phyloP scores from a whole-genome alignment of 2,888 invertebrate species.

The Meteorus cinctellus region DNA sequence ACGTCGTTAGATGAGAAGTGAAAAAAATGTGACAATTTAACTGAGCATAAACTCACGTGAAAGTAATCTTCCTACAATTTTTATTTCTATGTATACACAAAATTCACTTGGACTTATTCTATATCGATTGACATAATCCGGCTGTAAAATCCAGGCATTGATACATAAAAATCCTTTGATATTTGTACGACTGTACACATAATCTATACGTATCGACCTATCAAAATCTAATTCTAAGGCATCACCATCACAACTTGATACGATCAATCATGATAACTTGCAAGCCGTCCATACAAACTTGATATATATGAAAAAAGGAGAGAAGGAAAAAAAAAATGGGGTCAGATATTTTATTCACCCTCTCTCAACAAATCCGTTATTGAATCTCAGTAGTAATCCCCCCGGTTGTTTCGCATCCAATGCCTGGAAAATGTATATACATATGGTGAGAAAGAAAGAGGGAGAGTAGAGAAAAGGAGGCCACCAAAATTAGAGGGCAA shows the following conservation, averaged over 20 bases:
- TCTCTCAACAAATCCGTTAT: slow-evolving; percentile 16
- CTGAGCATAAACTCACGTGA: not conserved
- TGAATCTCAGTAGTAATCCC: slow-evolving; percentile 9
- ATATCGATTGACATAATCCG: not conserved
- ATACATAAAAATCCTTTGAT: not conserved
- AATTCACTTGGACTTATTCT: not conserved
- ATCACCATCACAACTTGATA: slow-evolving; percentile 5
- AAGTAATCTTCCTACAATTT: not conserved
- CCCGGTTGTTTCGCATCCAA: slow-evolving; percentile 6
- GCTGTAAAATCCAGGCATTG: not conserved
- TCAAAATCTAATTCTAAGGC: slow-evolving; percentile 5
- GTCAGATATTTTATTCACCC: slow-evolving; percentile 15
- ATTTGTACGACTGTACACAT: not conserved
- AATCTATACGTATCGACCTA: not conserved
- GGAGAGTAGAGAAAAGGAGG: slow-evolving; percentile 34
- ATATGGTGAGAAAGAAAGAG: slow-evolving; percentile 20
- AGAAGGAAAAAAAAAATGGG: slow-evolving; percentile 1
- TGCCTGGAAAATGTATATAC: not conserved
- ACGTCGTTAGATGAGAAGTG: not conserved
- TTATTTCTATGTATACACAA: not conserved
- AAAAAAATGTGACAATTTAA: not conserved
- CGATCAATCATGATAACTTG: slow-evolving; percentile 1
- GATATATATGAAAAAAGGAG: not conserved
- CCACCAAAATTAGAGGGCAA: slow-evolving; percentile 53
- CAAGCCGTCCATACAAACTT: not conserved